Evolutionary conservation across 2,113 vertebrate species (phyloP), one percentile per base, ranked within the genome.

Genomic region (Podarcis muralis): DNA sequence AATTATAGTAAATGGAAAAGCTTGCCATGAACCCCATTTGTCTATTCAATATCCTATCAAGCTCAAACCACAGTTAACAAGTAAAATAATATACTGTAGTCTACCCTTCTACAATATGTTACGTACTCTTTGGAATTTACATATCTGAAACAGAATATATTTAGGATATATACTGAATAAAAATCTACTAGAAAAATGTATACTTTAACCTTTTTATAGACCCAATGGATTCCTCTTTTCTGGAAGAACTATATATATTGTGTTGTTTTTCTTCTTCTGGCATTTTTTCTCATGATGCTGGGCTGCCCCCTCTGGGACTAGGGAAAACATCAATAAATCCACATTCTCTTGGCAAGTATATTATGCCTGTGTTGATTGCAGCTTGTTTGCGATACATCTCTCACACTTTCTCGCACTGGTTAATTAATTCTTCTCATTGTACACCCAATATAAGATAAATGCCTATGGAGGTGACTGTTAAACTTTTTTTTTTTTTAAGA

Each of bases 261-360:
- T 91, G 94, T 92, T 88, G n/a, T 68, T 81, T 92, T 86, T 88
- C n/a, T 53, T 53, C 53, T 87, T 88, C 5, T 90, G 88, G 90
- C 94, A 93, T 93, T 96, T 95, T 62, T 96, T 94, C 84, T 78
- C 93, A 27, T 77, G 89, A 85, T 94, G 89, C 84, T 93, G 78
- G 92, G 68, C 88, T 91, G 89, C 89, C 94, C 92, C 90, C 48
- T 94, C 84, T 86, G 94, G 91, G 91, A 95, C 90, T 86, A 79
- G 85, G 85, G 93, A 93, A 92, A 93, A 92, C 89, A 95, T 88
- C 93, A 96, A 92, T 92, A 95, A 95, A 96, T 95, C 89, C 90
- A 40, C 91, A 87, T 59, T 90, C 91, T 95, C 89, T 94, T 93
- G 27, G 74, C 93, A 86, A 87, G 30, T 81, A 4, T 83, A 84